These are phyloP conservation scores for human DNA, from an alignment of 2,113 vertebrate species.

Conservation along the genomic window DNA sequence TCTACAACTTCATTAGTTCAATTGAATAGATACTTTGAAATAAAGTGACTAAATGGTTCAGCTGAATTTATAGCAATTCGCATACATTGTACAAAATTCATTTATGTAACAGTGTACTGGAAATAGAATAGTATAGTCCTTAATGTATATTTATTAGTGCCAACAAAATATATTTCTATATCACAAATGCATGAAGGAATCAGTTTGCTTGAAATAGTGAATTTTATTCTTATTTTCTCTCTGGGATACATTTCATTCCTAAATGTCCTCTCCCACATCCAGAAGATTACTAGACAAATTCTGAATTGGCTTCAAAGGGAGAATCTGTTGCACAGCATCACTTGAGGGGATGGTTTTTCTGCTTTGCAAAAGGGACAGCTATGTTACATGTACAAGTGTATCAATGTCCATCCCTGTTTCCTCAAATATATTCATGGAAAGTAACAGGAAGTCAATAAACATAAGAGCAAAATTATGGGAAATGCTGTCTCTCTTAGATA, in stretches of 20 bases:
- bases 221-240: slow-evolving; percentile 11
- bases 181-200: slow-evolving; percentile 65
- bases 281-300: background rate
- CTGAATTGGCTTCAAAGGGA: background rate
- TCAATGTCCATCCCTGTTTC: background rate
- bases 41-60: slow-evolving; percentile 57
- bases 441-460: slow-evolving; percentile 4
- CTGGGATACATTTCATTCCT: background rate
- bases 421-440: background rate
- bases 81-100: slow-evolving; percentile 78
- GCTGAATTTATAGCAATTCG: slow-evolving; percentile 76
- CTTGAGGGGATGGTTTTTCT: background rate
- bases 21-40: slow-evolving; percentile 79
- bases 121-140: slow-evolving; percentile 77
- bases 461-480: background rate
- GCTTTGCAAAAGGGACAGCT: background rate
- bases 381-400: background rate
- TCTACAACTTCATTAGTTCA: slow-evolving; percentile 81
- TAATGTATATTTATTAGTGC: slow-evolving; percentile 71
- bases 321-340: background rate
- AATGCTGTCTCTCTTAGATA: background rate
- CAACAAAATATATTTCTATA: slow-evolving; percentile 63
- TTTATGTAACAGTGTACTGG: slow-evolving; percentile 72
- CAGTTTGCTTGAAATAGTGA: slow-evolving; percentile 64
- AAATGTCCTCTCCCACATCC: background rate